Evolutionary conservation across 1,140 invertebrate genomes (phyloP).

Genomic region (Lucilia cuprina): DNA sequence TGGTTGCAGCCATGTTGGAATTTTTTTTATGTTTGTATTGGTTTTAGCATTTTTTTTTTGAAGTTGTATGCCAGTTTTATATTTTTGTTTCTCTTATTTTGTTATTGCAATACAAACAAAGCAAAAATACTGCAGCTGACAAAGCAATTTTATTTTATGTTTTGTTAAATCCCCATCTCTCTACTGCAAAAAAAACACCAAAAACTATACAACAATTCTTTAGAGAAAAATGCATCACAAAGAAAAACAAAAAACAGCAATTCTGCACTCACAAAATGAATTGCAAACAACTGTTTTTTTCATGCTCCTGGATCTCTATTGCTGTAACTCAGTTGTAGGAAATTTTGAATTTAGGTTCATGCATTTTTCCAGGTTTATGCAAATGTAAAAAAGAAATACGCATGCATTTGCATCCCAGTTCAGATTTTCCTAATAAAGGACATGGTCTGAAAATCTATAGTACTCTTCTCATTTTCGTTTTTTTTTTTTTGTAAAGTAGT

Average conservation of each 20-base stretch:
- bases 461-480: background rate
- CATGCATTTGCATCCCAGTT: background rate
- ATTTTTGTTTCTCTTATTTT: background rate
- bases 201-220: slow-evolving; percentile 1
- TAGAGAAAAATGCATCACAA: background rate
- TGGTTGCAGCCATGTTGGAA: slow-evolving; percentile 18
- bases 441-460: background rate
- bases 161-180: background rate
- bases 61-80: background rate
- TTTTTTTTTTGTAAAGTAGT: background rate
- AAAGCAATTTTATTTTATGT: slow-evolving; percentile 21
- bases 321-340: background rate
- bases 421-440: background rate
- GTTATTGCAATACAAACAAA: background rate
- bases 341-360: background rate
- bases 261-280: background rate
- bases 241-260: background rate
- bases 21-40: background rate
- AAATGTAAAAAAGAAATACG: background rate
- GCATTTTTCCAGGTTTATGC: background rate
- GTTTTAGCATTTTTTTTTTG: background rate
- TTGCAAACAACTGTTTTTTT: background rate
- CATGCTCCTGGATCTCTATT: background rate
- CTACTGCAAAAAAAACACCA: background rate
- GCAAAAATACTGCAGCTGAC: slow-evolving; percentile 25